These are phyloP conservation scores for Porites cylindrica DNA, from an alignment of 92 coral and sea anemone species.

Conservation along the genomic window DNA sequence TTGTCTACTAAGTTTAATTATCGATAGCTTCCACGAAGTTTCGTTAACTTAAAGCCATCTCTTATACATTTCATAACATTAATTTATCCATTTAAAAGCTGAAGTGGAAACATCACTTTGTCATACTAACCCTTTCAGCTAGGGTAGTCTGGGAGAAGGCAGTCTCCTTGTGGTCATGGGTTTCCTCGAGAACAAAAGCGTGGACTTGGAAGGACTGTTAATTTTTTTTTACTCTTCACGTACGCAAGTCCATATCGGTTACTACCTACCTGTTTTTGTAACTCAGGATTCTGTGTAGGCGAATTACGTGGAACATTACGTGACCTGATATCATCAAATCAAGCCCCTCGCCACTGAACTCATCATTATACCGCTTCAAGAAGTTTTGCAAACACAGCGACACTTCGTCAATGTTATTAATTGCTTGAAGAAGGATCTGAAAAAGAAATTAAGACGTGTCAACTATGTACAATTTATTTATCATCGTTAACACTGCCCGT, in stretches of 20 bases:
- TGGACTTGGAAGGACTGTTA: too few species aligned
- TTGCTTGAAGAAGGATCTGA: slow-evolving; percentile 74
- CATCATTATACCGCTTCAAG: slow-evolving; percentile 91
- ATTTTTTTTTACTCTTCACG: too few species aligned
- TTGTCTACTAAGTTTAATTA: too few species aligned
- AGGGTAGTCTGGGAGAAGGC: too few species aligned
- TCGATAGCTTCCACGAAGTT: too few species aligned
- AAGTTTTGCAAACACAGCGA: slow-evolving; percentile 86
- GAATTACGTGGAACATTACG: slow-evolving; percentile 91
- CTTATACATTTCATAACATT: too few species aligned
- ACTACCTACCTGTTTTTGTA: slow-evolving; percentile 87
- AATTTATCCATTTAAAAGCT: too few species aligned
- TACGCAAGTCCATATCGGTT: neutral
- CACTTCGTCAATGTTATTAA: slow-evolving; percentile 81
- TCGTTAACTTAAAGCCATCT: too few species aligned
- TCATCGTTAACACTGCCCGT: too few species aligned
- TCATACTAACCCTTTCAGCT: too few species aligned
- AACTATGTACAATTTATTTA: neutral
- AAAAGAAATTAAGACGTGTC: neutral
- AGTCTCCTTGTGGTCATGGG: too few species aligned
- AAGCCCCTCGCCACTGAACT: slow-evolving; percentile 83
- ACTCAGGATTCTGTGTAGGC: slow-evolving; percentile 90
- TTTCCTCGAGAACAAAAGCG: neutral
- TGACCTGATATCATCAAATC: slow-evolving; percentile 89
- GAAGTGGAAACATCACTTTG: too few species aligned